Evolutionary conservation across 2,113 vertebrate species (phyloP), one percentile per base, ranked within the genome.

Genomic region (Indri indri): DNA sequence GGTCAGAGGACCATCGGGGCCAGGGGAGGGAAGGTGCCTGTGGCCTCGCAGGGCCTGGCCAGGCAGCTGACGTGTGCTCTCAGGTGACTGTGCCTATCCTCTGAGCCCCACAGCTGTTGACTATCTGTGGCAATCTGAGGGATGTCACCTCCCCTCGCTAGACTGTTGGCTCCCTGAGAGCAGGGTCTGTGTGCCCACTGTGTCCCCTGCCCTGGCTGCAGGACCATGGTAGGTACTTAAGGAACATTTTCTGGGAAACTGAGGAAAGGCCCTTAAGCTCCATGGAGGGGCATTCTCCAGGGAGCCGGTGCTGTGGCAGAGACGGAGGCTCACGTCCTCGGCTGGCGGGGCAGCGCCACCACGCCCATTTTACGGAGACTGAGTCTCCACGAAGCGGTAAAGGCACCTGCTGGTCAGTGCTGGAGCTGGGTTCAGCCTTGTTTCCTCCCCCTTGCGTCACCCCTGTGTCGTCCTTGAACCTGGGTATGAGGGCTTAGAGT

Each of bases 181-280:
- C 47, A 70, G 42, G 18, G 20, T 25, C 59, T 23, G n/a, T 17
- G 42, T 18, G 27, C 70, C 40, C 4, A 70, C 68, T 10, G 5
- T 18, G 32, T 66, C 73, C 8, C 73, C 2, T 3, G 52, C 8
- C 42, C 25, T 30, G 42, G 42, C 73, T 14, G 52, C 57, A 61
- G 25, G 13, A 37, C 16, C 9, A 27, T 0, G 59, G 12, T 16
- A 17, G 30, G 11, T 2, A 10, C 6, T n/a, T 13, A 52, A n/a
- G 20, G 77, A 45, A 22, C 32, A 2, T 74, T 45, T 74, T 45
- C 40, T 27, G 40, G 2, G 40, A 45, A 45, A 27, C 11, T 12
- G 40, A 74, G 25, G 71, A 27, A 74, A 25, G 12, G 34, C 20
- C 32, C 11, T 5, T 10, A n/a, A 54, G 32, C 11, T 34, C 32